Conservation (phyloP, 2,888 invertebrate genomes). For the Leuctra nigra region DNA sequence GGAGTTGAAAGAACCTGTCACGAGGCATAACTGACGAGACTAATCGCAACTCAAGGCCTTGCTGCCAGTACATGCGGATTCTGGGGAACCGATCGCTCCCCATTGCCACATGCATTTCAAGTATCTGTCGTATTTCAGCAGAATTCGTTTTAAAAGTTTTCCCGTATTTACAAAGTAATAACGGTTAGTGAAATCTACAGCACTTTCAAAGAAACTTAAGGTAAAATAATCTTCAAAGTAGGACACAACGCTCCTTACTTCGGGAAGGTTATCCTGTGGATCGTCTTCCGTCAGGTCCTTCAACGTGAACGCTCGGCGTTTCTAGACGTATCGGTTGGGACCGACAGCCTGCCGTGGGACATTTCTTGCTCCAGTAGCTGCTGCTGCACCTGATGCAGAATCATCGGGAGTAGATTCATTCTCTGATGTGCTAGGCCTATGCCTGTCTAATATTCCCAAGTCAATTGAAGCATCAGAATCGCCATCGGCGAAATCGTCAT, state of each 20-base stretch:
- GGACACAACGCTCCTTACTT: no score
- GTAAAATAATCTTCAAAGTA: neutral
- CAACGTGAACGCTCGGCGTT: no score
- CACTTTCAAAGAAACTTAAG: neutral
- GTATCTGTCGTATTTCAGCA: neutral
- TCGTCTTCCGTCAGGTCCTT: no score
- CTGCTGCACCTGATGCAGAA: no score
- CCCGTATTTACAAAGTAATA: neutral
- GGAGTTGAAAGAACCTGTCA: constrained; percentile 27
- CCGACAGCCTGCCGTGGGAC: no score
- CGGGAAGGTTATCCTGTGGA: no score
- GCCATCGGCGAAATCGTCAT: no score
- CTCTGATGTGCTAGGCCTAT: constrained; percentile 3
- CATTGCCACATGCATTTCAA: neutral
- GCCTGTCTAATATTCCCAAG: no score
- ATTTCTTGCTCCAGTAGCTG: no score
- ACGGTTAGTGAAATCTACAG: neutral
- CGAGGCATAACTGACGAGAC: constrained; percentile 24
- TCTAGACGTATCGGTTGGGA: no score
- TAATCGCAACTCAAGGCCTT: neutral
- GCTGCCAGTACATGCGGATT: constrained; percentile 6
- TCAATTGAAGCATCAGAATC: no score
- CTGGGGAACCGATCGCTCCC: neutral
- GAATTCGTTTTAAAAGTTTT: neutral
- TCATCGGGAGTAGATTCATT: no score